Conservation (phyloP, 1,140 invertebrate species). For the Ceratosolen fusciceps region DNA sequence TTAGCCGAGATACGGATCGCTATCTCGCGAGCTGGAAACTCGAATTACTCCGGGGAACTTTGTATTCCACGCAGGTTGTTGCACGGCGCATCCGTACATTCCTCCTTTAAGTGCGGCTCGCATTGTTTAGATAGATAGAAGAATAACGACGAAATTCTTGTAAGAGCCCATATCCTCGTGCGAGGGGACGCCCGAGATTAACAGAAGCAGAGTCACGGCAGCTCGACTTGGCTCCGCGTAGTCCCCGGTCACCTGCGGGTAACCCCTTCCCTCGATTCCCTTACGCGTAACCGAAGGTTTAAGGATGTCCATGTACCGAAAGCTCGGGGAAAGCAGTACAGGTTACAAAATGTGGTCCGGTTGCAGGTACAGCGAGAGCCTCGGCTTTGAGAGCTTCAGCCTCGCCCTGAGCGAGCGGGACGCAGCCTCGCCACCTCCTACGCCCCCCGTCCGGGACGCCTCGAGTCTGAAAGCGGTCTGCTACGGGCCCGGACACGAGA, state of each 20-base stretch:
- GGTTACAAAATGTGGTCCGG: no score
- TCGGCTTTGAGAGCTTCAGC: conserved; percentile 70
- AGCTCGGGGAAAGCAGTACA: background rate
- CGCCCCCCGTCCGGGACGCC: conserved; percentile 79
- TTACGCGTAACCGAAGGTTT: no score
- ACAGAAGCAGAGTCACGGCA: background rate
- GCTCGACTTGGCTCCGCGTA: no score
- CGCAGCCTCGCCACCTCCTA: conserved; percentile 72
- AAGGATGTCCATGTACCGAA: background rate
- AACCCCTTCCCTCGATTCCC: background rate
- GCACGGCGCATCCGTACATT: background rate
- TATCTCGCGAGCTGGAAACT: conserved; percentile 10
- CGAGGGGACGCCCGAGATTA: background rate
- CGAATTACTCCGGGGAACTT: background rate
- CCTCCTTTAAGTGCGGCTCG: background rate
- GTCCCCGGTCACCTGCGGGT: no score
- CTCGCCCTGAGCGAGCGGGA: conserved; percentile 68
- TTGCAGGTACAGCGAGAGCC: conserved; percentile 67
- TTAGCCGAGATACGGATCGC: background rate
- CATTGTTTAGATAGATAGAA: conserved; percentile 7
- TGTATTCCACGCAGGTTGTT: background rate
- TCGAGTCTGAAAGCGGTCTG: conserved; percentile 79
- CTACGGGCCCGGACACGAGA: conserved; percentile 83
- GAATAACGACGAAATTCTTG: background rate
- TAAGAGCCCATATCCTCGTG: background rate